Conservation (phyloP, 2,113 vertebrate genomes). For the Salvator merianae region DNA sequence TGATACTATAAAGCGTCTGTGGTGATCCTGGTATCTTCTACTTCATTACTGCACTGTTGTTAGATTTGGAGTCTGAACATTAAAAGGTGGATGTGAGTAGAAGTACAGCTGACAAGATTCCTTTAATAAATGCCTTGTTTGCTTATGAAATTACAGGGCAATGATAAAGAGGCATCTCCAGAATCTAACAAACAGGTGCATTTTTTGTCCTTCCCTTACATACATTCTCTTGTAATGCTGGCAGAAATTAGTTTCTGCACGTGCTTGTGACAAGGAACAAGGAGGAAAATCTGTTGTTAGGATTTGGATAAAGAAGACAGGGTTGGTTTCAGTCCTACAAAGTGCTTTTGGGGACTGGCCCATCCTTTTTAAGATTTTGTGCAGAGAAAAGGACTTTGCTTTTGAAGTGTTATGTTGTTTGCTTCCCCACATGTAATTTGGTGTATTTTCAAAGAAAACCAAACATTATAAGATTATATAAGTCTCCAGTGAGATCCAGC, state of each 20-base stretch:
- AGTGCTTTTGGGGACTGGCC: neutral
- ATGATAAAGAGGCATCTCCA: neutral
- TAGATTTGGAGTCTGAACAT: neutral
- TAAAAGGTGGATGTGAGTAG: neutral
- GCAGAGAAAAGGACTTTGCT: neutral
- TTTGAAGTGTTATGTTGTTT: neutral
- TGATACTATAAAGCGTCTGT: neutral
- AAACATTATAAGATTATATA: too few species aligned
- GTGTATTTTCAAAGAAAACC: too few species aligned
- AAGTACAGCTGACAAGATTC: neutral
- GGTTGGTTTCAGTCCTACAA: neutral
- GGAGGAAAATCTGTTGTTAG: neutral
- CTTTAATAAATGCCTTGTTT: neutral
- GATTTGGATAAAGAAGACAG: neutral
- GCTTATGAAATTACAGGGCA: neutral
- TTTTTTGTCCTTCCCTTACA: too few species aligned
- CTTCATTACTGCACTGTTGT: neutral
- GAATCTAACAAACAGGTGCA: too few species aligned
- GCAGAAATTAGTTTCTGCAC: too few species aligned
- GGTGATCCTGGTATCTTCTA: neutral
- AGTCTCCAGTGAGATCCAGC: too few species aligned
- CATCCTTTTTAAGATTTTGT: neutral
- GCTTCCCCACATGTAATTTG: neutral
- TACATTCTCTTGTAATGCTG: too few species aligned
- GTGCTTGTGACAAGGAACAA: neutral